A percentile compares a stretch with the other conserved stretches of the same genome.
phyloP scores from a whole-genome alignment of 1,140 invertebrate species.

The Conopomorpha cramerella region DNA sequence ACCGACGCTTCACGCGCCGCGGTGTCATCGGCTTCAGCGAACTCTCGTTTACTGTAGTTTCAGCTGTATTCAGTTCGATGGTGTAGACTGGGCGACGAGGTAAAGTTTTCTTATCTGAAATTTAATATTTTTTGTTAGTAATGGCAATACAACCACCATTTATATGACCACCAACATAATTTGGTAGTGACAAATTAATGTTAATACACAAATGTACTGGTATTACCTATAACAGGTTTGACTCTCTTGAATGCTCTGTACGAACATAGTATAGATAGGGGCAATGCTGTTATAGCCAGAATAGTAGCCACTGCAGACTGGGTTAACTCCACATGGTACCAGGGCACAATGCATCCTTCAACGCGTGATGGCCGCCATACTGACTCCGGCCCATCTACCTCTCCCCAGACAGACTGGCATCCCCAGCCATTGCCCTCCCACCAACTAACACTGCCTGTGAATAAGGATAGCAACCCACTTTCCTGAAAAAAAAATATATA shows the following conservation, averaged over 20 bases:
- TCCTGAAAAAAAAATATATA: conserved; percentile 60
- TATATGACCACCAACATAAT: too few relatives aligned
- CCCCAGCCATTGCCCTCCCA: conserved; percentile 91
- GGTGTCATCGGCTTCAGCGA: conserved; percentile 89
- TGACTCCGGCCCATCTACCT: conserved; percentile 39
- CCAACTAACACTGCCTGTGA: conserved; percentile 90
- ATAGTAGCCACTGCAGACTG: conserved; percentile 73
- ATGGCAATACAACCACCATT: too few relatives aligned
- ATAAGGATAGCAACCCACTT: conserved; percentile 82
- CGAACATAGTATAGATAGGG: conserved; percentile 31
- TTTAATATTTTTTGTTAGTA: neutral
- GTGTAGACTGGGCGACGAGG: conserved; percentile 66
- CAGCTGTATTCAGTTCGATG: conserved; percentile 68
- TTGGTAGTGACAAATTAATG: too few relatives aligned
- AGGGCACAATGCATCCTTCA: conserved; percentile 83
- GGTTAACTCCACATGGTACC: conserved; percentile 85
- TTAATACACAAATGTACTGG: too few relatives aligned
- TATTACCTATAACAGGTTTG: conserved; percentile 23
- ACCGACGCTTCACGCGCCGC: conserved; percentile 81
- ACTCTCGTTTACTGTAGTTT: conserved; percentile 50
- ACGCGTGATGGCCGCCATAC: conserved; percentile 73
- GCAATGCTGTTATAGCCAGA: conserved; percentile 66
- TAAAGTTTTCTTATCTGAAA: conserved; percentile 34
- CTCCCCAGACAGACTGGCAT: conserved; percentile 71
- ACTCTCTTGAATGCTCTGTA: conserved; percentile 28